phyloP scores from a whole-genome alignment of 1,140 invertebrate genomes.

The Tetramorium simillimum region DNA sequence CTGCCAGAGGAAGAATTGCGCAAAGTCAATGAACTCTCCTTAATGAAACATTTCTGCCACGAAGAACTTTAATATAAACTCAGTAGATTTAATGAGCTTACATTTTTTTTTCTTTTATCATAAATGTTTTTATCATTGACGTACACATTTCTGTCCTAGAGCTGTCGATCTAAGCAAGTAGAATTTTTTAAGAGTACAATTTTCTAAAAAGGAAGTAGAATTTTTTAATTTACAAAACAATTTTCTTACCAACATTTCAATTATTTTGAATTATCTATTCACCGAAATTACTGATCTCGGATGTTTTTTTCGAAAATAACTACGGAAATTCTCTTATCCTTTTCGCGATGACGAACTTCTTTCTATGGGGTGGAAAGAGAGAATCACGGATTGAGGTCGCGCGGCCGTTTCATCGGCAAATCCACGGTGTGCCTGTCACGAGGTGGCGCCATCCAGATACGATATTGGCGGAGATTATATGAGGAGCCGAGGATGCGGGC shows the following conservation, averaged over 20 bases:
- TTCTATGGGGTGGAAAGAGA: slow-evolving; percentile 25
- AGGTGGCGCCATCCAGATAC: slow-evolving; percentile 78
- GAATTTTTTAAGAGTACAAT: background rate
- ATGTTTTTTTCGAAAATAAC: slow-evolving; percentile 16
- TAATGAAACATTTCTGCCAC: background rate
- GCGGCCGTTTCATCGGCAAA: slow-evolving; percentile 44
- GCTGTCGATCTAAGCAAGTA: background rate
- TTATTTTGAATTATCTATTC: background rate
- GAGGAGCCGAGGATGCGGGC: slow-evolving; percentile 74
- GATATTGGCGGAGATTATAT: slow-evolving; percentile 81
- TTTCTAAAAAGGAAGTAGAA: no score
- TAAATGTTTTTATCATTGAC: background rate
- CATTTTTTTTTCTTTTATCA: background rate
- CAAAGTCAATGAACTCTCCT: background rate
- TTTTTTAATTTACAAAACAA: background rate
- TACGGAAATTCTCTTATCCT: background rate
- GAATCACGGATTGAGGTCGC: slow-evolving; percentile 67
- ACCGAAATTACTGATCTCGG: background rate
- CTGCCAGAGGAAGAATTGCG: background rate
- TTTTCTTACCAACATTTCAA: background rate
- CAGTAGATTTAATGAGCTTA: background rate
- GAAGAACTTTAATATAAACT: background rate
- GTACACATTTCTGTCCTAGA: background rate
- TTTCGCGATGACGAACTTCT: background rate
- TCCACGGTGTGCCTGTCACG: slow-evolving; percentile 78